Evolutionary conservation across 2,113 vertebrate species (phyloP), one percentile per base, ranked within the genome.

Genomic region (Lepisosteus osseus): DNA sequence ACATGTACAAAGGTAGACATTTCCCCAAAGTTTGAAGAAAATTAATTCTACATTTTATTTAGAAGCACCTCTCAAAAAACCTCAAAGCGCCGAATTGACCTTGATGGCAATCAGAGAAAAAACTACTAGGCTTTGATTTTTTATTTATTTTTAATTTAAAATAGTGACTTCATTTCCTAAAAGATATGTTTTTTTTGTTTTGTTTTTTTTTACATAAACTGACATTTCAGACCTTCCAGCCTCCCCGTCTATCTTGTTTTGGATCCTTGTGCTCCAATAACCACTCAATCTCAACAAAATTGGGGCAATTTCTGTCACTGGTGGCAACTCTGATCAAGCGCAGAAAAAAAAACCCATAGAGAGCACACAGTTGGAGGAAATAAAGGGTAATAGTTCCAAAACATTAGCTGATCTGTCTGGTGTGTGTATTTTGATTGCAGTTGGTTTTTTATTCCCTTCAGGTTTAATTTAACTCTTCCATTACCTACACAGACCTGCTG

Each of bases 391-490:
- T 63, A 13, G 68, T 57, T 65, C 57, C 12, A 47, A 17, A 70
- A 63, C 47, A 47, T 65, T 41, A 54, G 55, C 15, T 14, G 64
- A 65, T 59, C 68, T 70, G 67, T 45, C 68, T 59, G 4, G 64
- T 43, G 64, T 61, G 76, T 76, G 66, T 71, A 56, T 67, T 73
- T 67, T 77, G 61, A 15, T 14, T 69, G 70, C 41, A 57, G 40
- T 70, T 59, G 78, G 70, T 76, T 51, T 62, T 69, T 15, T 12
- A n/a, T 59, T 14, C 43, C 43, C 7, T 40, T 68, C 47, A 54
- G 15, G 17, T 68, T 54, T 68, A 12, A 68, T 68, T 68, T 55
- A 68, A 55, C 66, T 68, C 45, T n/a, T 67, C 13, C 45, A 8
- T 67, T 67, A 47, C 17, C 66, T 40, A 29, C 3, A 17, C 51